A percentile compares a stretch with the other conserved stretches of the same genome.
Evolutionary conservation across 1,140 invertebrate species (phyloP).

Genomic region (Listronotus bonariensis): DNA sequence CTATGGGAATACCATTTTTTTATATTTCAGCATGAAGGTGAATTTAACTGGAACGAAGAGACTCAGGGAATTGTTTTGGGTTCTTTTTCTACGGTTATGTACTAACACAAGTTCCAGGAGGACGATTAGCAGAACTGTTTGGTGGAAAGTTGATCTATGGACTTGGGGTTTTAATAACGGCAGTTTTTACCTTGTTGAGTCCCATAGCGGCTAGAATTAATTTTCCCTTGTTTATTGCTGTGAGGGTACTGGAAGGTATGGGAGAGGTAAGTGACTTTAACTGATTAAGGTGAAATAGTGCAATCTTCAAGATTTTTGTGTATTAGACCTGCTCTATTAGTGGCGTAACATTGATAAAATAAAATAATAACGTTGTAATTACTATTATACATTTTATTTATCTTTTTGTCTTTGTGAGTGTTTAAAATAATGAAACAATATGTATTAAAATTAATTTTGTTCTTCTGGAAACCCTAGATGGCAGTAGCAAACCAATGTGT

Average conservation of each 20-base stretch:
- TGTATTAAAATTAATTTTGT: no score
- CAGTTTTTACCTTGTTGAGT: constrained; percentile 76
- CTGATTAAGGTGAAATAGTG: no score
- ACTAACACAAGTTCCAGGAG: constrained; percentile 84
- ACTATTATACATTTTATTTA: no score
- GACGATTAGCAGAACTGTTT: constrained; percentile 76
- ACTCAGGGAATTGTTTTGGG: constrained; percentile 82
- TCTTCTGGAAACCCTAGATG: no score
- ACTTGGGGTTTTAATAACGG: constrained; percentile 74
- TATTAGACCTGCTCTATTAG: no score
- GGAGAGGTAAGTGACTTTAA: constrained; percentile 72
- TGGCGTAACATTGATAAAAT: no score
- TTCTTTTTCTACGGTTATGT: constrained; percentile 86
- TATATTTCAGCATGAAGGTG: constrained; percentile 66
- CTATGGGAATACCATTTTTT: no score
- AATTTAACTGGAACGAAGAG: constrained; percentile 78
- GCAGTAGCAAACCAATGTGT: no score
- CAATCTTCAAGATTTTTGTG: no score
- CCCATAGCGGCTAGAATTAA: constrained; percentile 74
- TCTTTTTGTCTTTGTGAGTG: no score
- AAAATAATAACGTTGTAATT: no score
- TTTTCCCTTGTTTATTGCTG: constrained; percentile 72
- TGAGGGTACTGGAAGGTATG: constrained; percentile 83
- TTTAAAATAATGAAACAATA: no score
- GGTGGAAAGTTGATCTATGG: constrained; percentile 83